Percentiles rank a stretch among this genome's conserved stretches.
phyloP scores from a whole-genome alignment of 2,113 vertebrate species.

The Salminus brasiliensis region DNA sequence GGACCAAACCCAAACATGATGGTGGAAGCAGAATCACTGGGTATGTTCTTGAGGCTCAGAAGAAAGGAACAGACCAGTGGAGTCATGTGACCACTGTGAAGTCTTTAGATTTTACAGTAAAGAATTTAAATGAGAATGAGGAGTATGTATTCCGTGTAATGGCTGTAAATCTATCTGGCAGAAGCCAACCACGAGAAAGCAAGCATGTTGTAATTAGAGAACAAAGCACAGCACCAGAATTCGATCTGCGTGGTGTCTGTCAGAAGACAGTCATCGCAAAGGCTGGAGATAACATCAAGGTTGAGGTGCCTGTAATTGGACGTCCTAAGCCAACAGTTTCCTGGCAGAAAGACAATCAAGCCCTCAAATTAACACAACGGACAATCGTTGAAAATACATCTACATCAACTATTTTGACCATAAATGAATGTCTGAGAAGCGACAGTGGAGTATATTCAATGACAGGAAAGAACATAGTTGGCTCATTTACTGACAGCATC shows the following conservation, averaged over 20 bases:
- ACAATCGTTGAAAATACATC: slow-evolving; percentile 87
- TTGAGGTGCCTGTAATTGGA: slow-evolving; percentile 94
- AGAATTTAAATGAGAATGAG: slow-evolving; percentile 93
- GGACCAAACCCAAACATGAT: slow-evolving; percentile 96
- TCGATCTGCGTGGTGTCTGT: slow-evolving; percentile 91
- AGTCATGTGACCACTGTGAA: slow-evolving; percentile 90
- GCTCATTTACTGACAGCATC: slow-evolving; percentile 88
- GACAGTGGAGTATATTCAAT: slow-evolving; percentile 89
- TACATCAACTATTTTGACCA: slow-evolving; percentile 86
- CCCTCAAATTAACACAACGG: slow-evolving; percentile 90
- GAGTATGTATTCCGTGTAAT: slow-evolving; percentile 95
- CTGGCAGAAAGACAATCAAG: slow-evolving; percentile 91
- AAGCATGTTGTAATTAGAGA: slow-evolving; percentile 88
- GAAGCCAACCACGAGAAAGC: slow-evolving; percentile 91
- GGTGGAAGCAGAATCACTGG: slow-evolving; percentile 95
- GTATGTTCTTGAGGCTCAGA: slow-evolving; percentile 95
- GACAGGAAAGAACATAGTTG: slow-evolving; percentile 91
- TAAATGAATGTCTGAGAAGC: slow-evolving; percentile 87
- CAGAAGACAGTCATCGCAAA: slow-evolving; percentile 93
- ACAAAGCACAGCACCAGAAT: slow-evolving; percentile 87
- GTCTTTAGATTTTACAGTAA: slow-evolving; percentile 85
- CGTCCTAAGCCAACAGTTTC: slow-evolving; percentile 90
- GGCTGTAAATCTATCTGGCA: slow-evolving; percentile 93
- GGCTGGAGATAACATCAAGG: slow-evolving; percentile 94
- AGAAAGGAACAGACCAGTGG: slow-evolving; percentile 94